Conservation (phyloP, 2,888 invertebrate species). For the Zygaena filipendulae region DNA sequence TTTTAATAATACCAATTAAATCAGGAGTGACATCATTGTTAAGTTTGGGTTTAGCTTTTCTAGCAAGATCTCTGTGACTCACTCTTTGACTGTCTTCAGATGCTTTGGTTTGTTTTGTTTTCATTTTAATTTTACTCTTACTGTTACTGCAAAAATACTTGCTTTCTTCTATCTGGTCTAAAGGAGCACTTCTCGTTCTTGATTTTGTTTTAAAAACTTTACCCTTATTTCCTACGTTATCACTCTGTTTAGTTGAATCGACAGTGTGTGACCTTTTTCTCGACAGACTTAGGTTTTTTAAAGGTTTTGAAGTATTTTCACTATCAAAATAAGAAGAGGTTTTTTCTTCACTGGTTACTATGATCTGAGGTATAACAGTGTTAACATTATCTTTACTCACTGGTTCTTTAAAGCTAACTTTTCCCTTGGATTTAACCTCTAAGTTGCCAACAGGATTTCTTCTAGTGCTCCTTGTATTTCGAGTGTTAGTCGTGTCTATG, state of each 20-base stretch:
- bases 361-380: no score
- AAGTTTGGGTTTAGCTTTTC: conserved; percentile 24
- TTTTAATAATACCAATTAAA: conserved; percentile 62
- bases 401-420: no score
- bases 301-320: conserved; percentile 5
- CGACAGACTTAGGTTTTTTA: conserved; percentile 16
- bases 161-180: conserved; percentile 28
- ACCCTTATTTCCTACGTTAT: conserved; percentile 5
- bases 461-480: no score
- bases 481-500: no score
- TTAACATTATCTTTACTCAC: no score
- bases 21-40: conserved; percentile 56
- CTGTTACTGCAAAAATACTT: conserved; percentile 36
- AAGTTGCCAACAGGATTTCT: no score
- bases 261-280: conserved; percentile 26
- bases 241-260: conserved; percentile 15
- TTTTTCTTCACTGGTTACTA: no score
- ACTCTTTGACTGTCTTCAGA: conserved; percentile 38
- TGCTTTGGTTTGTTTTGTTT: conserved; percentile 21
- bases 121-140: conserved; percentile 13
- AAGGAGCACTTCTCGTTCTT: conserved; percentile 43
- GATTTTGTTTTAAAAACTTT: conserved; percentile 19
- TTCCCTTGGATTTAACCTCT: no score
- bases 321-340: no score
- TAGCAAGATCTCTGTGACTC: conserved; percentile 42